phyloP scores from a whole-genome alignment of 2,113 vertebrate species.

The Gnathonemus echidnorhynchus region DNA sequence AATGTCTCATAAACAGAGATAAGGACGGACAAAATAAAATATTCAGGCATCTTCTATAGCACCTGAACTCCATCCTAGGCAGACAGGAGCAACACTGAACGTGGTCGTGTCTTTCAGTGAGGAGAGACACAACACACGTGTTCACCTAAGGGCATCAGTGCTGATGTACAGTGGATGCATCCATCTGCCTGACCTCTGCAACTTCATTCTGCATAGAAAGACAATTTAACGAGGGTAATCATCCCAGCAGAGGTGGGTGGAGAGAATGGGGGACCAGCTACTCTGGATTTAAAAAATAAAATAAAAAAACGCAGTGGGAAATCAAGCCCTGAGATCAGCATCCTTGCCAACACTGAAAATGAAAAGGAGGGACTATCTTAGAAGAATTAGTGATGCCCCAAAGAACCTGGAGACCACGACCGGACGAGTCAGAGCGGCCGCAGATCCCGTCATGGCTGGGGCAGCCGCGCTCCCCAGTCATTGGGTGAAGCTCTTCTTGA shows the following conservation, averaged over 20 bases:
- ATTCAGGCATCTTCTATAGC: slow-evolving; percentile 39
- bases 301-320: neutral
- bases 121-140: neutral
- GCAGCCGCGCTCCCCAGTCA: slow-evolving; percentile 49
- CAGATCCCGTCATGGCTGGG: neutral
- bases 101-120: neutral
- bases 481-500: slow-evolving; percentile 98
- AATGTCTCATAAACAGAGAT: slow-evolving; percentile 26
- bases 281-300: neutral
- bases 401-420: neutral
- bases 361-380: neutral
- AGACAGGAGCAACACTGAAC: neutral
- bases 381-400: too few relatives aligned
- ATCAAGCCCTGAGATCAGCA: slow-evolving; percentile 53
- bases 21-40: slow-evolving; percentile 38
- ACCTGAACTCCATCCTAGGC: slow-evolving; percentile 27
- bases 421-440: neutral
- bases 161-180: neutral
- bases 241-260: neutral
- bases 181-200: neutral
- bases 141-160: neutral
- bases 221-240: neutral
- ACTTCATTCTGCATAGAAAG: neutral
- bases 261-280: too few relatives aligned
- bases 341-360: slow-evolving; percentile 36